phyloP scores from a whole-genome alignment of 2,888 invertebrate genomes.

The Drosophila quasianomalipes region DNA sequence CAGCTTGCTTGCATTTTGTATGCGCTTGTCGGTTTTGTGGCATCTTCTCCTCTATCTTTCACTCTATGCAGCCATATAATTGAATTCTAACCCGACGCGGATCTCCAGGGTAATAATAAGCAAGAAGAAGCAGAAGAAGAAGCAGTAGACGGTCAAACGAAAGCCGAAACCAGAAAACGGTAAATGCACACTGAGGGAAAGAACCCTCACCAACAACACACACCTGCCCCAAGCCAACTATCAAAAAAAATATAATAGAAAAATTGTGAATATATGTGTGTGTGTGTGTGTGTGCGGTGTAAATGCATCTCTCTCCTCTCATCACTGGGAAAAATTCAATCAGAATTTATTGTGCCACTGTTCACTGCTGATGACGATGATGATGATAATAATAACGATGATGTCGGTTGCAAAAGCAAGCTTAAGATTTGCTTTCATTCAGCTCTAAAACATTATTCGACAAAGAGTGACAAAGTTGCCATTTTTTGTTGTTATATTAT shows the following conservation, averaged over 20 bases:
- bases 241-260: slow-evolving; percentile 54
- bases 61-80: slow-evolving; percentile 71
- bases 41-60: slow-evolving; percentile 45
- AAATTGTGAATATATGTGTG: slow-evolving; percentile 26
- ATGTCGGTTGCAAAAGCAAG: slow-evolving; percentile 57
- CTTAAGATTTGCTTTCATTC: slow-evolving; percentile 60
- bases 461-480: slow-evolving; percentile 51
- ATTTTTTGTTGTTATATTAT: neutral
- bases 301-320: slow-evolving; percentile 23
- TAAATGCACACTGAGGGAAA: slow-evolving; percentile 18
- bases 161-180: slow-evolving; percentile 37
- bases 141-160: slow-evolving; percentile 33
- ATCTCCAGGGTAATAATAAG: slow-evolving; percentile 74
- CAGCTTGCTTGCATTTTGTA: slow-evolving; percentile 41
- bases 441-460: slow-evolving; percentile 39
- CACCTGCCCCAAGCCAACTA: neutral
- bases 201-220: slow-evolving; percentile 5
- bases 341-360: slow-evolving; percentile 59
- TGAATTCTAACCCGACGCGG: slow-evolving; percentile 76
- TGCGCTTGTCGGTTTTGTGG: slow-evolving; percentile 43
- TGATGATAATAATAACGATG: neutral
- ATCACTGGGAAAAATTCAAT: slow-evolving; percentile 69
- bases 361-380: neutral
- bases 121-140: neutral
- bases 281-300: slow-evolving; percentile 28